Evolutionary conservation across 1,140 invertebrate species (phyloP).

Genomic region (Drosophila ironensis): DNA sequence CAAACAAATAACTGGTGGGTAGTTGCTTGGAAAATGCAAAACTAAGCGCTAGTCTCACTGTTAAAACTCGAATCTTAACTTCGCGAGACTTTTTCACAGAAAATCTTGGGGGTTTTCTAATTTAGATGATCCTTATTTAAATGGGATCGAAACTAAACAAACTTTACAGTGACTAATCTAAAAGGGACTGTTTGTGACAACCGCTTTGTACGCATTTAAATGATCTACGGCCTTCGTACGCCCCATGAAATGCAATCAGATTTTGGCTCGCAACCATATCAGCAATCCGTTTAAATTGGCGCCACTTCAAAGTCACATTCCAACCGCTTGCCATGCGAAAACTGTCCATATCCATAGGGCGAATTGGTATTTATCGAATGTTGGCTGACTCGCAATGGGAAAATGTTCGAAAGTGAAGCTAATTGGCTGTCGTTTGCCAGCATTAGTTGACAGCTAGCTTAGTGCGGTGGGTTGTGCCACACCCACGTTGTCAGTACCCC

Average conservation of each 20-base stretch:
- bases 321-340: neutral
- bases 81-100: too few species aligned
- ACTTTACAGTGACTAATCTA: too few species aligned
- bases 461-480: neutral
- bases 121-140: too few species aligned
- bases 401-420: constrained; percentile 20
- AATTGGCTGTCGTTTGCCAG: constrained; percentile 36
- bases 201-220: neutral
- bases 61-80: too few species aligned
- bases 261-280: neutral
- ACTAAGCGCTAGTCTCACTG: too few species aligned
- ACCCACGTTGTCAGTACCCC: neutral
- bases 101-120: too few species aligned
- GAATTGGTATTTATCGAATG: constrained; percentile 19
- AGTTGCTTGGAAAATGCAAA: too few species aligned
- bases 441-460: constrained; percentile 8
- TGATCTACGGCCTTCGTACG: neutral
- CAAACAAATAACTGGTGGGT: too few species aligned
- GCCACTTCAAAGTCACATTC: neutral
- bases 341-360: neutral
- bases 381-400: constrained; percentile 1
- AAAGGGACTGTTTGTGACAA: neutral
- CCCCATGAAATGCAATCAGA: neutral
- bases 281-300: neutral
- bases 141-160: too few species aligned